Base-by-base conservation (phyloP, 2,888 invertebrate genomes). In the Urechis unicinctus region DNA sequence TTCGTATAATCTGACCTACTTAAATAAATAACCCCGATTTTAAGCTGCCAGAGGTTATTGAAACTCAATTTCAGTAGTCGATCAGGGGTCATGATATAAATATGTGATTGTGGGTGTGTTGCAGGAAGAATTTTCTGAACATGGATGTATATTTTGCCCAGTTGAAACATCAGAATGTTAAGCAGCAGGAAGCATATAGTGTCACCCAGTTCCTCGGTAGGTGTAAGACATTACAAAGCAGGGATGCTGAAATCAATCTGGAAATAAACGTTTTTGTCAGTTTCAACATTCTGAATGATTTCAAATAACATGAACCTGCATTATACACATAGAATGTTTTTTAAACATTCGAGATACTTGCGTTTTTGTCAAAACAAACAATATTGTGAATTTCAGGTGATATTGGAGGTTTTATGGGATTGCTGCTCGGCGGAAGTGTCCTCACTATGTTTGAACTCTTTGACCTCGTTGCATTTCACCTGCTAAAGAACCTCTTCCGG, bases 381-480 rank as follows among this genome's bases (percentile, higher is more conserved):
- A n/a, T 36, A n/a, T 36, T 13, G 41, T 36, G 9, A 9, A 9
- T 21, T 6, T 3, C 57, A 57, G 60, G 66, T 51, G 62, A 64
- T 56, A 59, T 66, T 2, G 66, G 66, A 2, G 64, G 64, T 2
- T 60, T 57, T 43, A 59, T 66, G 55, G 64, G 64, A 0, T 57
- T 66, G 9, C 57, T 66, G n/a, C 53, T 66, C 13, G 66, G 66
- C 1, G 64, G 63, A 28, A 64, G 64, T 42, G 56, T 64, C 26
- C 58, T 65, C 41, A 62, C 64, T 22, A 55, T 64, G 28, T 60
- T 60, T 47, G 65, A 65, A 52, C 55, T 62, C 36, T n/a, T 61
- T 17, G 65, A 65, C 52, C 61, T 65, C 46, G 44, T 63, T 41
- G 49, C 53, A 50, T 58, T 58, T 49, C 51, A 60, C 50, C 52